Percentiles rank a stretch among this genome's conserved stretches.
Evolutionary conservation across 2,113 vertebrate genomes (phyloP).

Genomic region (Syrmaticus mikado): DNA sequence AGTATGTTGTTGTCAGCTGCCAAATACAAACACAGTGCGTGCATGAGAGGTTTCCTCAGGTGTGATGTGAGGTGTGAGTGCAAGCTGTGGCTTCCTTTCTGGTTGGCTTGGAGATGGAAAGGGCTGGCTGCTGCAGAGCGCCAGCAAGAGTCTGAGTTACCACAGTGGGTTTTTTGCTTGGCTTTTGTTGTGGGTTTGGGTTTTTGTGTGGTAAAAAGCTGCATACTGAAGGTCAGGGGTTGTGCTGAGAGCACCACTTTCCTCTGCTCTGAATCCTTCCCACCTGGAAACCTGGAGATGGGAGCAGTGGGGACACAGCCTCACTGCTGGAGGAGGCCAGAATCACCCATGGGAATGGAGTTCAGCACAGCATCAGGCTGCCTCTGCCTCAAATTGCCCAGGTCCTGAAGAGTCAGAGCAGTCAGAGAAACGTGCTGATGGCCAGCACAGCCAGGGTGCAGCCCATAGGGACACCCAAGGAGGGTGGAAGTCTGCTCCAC

Average conservation of each 20-base stretch:
- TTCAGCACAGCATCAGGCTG: neutral
- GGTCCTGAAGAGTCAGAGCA: neutral
- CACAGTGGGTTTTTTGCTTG: fast-evolving
- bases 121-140: neutral
- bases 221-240: neutral
- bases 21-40: neutral
- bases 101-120: neutral
- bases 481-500: neutral
- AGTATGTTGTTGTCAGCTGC: neutral
- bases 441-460: neutral
- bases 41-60: neutral
- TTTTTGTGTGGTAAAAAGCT: fast-evolving
- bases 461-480: fast-evolving
- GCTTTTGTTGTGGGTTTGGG: neutral
- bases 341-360: neutral
- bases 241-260: neutral
- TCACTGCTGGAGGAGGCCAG: fast-evolving
- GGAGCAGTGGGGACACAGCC: fast-evolving
- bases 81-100: neutral
- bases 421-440: neutral
- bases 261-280: neutral
- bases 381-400: neutral
- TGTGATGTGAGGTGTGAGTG: fast-evolving
- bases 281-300: neutral
- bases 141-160: neutral